Percentiles rank a stretch among this genome's conserved stretches.
phyloP scores from a whole-genome alignment of 2,113 vertebrate species.

The Microcebus griseorufus region DNA sequence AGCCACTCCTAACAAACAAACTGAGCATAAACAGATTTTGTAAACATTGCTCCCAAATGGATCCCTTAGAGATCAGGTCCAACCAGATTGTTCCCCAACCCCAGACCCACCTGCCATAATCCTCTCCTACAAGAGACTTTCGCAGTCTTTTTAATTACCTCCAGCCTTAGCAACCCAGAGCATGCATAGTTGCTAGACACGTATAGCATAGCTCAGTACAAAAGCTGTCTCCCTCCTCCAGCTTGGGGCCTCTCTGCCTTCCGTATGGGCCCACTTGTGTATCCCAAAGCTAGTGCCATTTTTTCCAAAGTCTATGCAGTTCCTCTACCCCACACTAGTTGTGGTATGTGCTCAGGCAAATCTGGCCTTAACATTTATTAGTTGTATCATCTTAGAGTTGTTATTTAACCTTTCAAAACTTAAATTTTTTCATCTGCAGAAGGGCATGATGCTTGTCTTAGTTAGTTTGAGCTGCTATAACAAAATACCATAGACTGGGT shows the following conservation, averaged over 20 bases:
- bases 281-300: not conserved
- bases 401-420: slow-evolving; percentile 11
- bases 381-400: not conserved
- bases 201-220: not conserved
- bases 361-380: not conserved
- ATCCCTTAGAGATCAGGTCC: not conserved
- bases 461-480: not conserved
- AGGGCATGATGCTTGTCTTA: not conserved
- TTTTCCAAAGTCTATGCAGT: not conserved
- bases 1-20: not conserved
- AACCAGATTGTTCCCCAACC: not conserved
- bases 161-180: not conserved
- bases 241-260: not conserved
- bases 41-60: not conserved
- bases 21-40: not conserved
- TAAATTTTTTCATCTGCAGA: not conserved
- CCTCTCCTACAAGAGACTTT: not conserved
- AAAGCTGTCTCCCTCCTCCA: not conserved
- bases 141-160: not conserved
- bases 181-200: not conserved
- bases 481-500: not conserved
- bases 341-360: not conserved
- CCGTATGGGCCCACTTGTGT: not conserved
- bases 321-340: not conserved
- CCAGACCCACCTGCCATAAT: not conserved